Evolutionary conservation across 1,140 invertebrate genomes (phyloP).

Genomic region (Heliconius hewitsoni): DNA sequence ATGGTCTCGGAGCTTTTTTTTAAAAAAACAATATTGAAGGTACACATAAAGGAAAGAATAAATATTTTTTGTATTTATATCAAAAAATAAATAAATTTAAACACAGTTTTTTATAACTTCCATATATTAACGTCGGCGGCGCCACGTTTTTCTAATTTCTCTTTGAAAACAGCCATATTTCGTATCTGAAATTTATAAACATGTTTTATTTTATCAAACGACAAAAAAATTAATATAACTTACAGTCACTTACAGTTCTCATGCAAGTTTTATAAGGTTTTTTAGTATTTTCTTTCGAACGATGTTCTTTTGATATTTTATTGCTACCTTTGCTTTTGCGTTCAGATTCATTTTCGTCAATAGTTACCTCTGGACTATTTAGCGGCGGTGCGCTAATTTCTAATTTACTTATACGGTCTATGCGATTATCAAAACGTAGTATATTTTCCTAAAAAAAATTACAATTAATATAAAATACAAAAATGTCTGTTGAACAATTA

Average conservation of each 20-base stretch:
- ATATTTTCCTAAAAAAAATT: slow-evolving; percentile 34
- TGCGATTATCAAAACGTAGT: slow-evolving; percentile 26
- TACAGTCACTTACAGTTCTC: neutral
- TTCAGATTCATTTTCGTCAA: neutral
- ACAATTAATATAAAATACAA: neutral
- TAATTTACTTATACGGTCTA: slow-evolving; percentile 22
- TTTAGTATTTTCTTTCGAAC: neutral
- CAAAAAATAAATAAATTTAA: too few species aligned
- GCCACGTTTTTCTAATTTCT: slow-evolving; percentile 54
- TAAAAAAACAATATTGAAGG: too few species aligned
- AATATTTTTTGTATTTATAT: too few species aligned
- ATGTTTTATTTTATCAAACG: neutral
- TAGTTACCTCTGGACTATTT: neutral
- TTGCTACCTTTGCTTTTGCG: neutral
- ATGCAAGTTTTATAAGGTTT: neutral
- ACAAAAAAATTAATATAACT: neutral
- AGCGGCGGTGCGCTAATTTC: neutral
- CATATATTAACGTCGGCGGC: slow-evolving; percentile 63
- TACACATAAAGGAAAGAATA: too few species aligned
- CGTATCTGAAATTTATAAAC: slow-evolving; percentile 43
- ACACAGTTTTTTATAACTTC: slow-evolving; percentile 60
- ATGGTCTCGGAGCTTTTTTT: too few species aligned
- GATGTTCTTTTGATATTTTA: neutral
- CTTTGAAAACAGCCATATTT: slow-evolving; percentile 53
- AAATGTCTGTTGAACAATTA: too few species aligned